Conservation (phyloP, 2,888 invertebrate species). For the Chrysomela aeneicollis region DNA sequence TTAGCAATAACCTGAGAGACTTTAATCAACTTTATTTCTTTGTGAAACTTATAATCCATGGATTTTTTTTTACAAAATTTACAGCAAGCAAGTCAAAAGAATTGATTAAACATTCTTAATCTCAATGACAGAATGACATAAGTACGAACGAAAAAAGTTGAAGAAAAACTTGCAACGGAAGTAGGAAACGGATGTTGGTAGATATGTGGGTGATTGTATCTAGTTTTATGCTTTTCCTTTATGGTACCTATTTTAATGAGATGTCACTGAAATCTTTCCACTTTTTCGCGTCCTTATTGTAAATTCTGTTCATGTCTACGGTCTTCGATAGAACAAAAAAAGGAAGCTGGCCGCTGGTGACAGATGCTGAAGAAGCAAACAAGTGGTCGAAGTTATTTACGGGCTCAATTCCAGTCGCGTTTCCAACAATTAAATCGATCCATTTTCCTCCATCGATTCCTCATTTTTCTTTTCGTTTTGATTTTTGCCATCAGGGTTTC, state of each 20-base stretch:
- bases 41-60: too few relatives aligned
- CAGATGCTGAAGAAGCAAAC: constrained; percentile 58
- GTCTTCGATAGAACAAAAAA: constrained; percentile 42
- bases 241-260: constrained; percentile 46
- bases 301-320: constrained; percentile 47
- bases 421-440: constrained; percentile 55
- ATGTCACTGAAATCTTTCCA: constrained; percentile 45
- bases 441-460: constrained; percentile 45
- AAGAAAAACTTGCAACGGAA: too few relatives aligned
- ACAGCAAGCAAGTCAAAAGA: too few relatives aligned
- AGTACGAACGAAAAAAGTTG: too few relatives aligned
- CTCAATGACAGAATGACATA: too few relatives aligned
- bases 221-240: too few relatives aligned
- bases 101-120: too few relatives aligned
- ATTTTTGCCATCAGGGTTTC: constrained; percentile 18
- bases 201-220: too few relatives aligned
- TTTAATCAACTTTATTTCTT: too few relatives aligned
- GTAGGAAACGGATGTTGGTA: too few relatives aligned
- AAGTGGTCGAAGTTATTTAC: constrained; percentile 61
- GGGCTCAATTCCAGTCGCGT: constrained; percentile 53
- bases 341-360: constrained; percentile 51
- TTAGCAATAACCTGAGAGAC: too few relatives aligned
- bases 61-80: too few relatives aligned
- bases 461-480: constrained; percentile 25
- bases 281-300: constrained; percentile 47